A percentile compares a stretch with the other conserved stretches of the same genome.
Evolutionary conservation across 2,888 invertebrate species (phyloP).

Genomic region (Pristionchus arcanus): DNA sequence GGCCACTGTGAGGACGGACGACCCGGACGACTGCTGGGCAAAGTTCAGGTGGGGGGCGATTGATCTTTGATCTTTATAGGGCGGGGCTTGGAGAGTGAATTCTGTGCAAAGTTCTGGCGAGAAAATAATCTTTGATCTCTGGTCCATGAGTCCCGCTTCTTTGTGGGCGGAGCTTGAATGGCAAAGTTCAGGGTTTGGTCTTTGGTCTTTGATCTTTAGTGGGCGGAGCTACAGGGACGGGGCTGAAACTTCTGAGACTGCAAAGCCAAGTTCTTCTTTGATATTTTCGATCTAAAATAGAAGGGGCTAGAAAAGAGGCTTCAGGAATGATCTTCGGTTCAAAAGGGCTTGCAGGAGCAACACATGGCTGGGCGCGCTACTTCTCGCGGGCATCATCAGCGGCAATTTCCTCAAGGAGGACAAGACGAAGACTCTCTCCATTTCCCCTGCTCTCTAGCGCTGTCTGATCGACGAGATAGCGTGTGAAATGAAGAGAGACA

Average conservation of each 20-base stretch:
- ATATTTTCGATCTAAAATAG: no score
- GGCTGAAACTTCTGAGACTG: not conserved
- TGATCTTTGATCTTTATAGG: not conserved
- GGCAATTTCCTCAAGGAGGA: conserved; percentile 79
- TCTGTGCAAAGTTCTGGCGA: no score
- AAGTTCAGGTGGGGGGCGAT: conserved; percentile 88
- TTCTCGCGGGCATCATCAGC: conserved; percentile 86
- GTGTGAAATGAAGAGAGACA: not conserved
- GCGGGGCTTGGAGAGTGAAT: not conserved
- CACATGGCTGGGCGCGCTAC: conserved; percentile 88
- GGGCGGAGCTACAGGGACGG: not conserved
- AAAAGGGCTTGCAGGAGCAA: conserved; percentile 84
- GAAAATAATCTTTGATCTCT: no score
- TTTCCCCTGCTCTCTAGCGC: not conserved
- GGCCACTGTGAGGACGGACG: conserved; percentile 88
- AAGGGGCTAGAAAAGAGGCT: no score
- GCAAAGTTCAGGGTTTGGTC: no score
- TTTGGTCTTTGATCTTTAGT: conserved; percentile 12
- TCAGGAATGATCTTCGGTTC: no score
- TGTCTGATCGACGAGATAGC: not conserved
- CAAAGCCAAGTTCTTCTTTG: no score
- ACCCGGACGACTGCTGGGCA: conserved; percentile 89
- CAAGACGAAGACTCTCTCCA: conserved; percentile 5
- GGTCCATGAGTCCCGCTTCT: no score
- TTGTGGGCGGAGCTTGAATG: no score